Percentiles rank a stretch among this genome's conserved stretches.
phyloP scores from a whole-genome alignment of 1,140 invertebrate genomes.

The Tribolium castaneum region DNA sequence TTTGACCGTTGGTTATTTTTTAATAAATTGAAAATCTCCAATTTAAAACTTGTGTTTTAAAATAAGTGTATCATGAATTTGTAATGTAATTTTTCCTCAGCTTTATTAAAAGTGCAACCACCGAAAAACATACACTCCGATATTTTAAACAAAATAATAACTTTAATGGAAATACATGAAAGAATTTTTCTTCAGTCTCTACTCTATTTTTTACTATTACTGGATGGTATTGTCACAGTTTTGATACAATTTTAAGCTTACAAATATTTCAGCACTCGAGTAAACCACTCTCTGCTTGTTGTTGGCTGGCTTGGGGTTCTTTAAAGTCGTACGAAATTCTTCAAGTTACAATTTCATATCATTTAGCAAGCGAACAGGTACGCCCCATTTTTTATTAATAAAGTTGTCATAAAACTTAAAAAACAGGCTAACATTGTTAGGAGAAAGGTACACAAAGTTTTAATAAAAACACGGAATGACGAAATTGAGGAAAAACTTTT shows the following conservation, averaged over 20 bases:
- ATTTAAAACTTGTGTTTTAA: too few relatives aligned
- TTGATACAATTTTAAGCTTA: neutral
- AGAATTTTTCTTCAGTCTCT: conserved; percentile 16
- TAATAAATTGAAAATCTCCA: too few relatives aligned
- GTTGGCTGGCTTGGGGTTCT: conserved; percentile 26
- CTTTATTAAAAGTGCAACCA: neutral
- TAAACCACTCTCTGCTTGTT: conserved; percentile 29
- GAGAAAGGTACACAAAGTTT: conserved; percentile 9
- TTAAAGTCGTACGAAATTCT: conserved; percentile 17
- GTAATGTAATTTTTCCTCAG: neutral
- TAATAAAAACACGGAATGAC: neutral
- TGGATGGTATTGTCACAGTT: conserved; percentile 33
- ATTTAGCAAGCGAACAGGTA: conserved; percentile 7
- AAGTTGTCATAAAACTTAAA: neutral
- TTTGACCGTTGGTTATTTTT: too few relatives aligned
- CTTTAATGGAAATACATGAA: conserved; percentile 18
- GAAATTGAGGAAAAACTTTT: conserved; percentile 31
- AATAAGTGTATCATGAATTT: too few relatives aligned
- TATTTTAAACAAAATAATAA: conserved; percentile 5
- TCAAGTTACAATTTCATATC: conserved; percentile 20
- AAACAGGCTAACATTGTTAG: neutral
- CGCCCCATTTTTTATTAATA: neutral
- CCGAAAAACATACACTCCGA: neutral
- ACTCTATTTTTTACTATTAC: conserved; percentile 32
- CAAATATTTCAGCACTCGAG: neutral